Evolutionary conservation across 2,888 invertebrate genomes (phyloP).

Genomic region (Acleris literana): DNA sequence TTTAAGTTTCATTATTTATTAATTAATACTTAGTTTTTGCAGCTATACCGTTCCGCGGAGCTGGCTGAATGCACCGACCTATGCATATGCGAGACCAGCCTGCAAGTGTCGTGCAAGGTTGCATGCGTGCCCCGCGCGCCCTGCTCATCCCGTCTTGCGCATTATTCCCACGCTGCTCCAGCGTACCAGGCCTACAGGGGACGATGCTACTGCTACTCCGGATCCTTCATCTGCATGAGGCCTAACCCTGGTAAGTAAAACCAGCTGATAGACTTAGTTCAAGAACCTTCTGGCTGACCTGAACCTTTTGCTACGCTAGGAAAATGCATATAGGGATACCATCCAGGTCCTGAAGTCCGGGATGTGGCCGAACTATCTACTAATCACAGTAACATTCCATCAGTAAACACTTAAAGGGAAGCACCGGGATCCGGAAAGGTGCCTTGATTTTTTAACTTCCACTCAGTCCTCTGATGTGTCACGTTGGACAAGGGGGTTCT

Average conservation of each 20-base stretch:
- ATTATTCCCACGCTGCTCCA: constrained; percentile 95
- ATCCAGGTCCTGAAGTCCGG: no score
- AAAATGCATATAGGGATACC: no score
- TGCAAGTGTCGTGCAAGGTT: constrained; percentile 92
- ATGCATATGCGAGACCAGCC: constrained; percentile 91
- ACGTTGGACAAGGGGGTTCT: no score
- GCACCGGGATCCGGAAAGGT: no score
- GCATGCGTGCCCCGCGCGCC: constrained; percentile 94
- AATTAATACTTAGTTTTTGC: constrained; percentile 47
- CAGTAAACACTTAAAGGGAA: no score
- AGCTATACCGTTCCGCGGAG: constrained; percentile 93
- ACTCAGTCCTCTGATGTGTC: no score
- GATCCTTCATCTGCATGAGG: constrained; percentile 95
- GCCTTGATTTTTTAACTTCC: no score
- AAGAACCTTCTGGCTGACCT: no score
- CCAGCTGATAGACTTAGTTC: neutral
- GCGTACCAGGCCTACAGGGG: constrained; percentile 95
- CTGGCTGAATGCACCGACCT: constrained; percentile 94
- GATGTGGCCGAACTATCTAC: no score
- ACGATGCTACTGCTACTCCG: constrained; percentile 95
- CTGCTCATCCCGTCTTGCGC: constrained; percentile 93
- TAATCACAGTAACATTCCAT: no score
- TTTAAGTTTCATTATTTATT: no score
- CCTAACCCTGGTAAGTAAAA: constrained; percentile 82
- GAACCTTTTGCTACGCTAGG: no score